phyloP scores from a whole-genome alignment of 2,888 invertebrate species.

The Agrilus mali region DNA sequence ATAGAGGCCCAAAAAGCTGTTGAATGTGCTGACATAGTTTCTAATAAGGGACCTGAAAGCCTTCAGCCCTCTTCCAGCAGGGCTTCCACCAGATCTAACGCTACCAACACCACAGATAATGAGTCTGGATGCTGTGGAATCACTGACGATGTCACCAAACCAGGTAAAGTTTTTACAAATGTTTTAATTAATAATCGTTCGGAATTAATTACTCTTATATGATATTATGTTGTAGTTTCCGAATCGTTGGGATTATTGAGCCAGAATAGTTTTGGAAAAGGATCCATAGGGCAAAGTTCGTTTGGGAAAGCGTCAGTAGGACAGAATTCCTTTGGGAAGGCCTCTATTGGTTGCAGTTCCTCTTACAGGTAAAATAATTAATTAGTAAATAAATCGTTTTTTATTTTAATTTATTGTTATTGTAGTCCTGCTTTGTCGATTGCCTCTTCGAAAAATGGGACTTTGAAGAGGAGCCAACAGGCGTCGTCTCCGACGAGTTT shows the following conservation, averaged over 20 bases:
- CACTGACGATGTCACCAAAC: conserved; percentile 25
- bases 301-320: conserved; percentile 37
- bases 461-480: conserved; percentile 26
- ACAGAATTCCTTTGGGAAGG: conserved; percentile 25
- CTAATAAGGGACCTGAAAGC: conserved; percentile 14
- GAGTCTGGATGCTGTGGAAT: conserved; percentile 30
- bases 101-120: conserved; percentile 33
- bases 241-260: conserved; percentile 24
- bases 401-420: conserved; percentile 13
- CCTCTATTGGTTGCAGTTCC: conserved; percentile 26
- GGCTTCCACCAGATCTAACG: conserved; percentile 40
- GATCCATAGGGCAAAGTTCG: conserved; percentile 23
- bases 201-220: background rate
- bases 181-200: too few species aligned
- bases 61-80: conserved; percentile 33
- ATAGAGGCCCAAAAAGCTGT: conserved; percentile 28
- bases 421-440: conserved; percentile 35
- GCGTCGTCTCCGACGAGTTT: conserved; percentile 11
- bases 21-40: conserved; percentile 27
- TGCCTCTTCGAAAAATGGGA: conserved; percentile 30
- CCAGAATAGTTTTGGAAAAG: conserved; percentile 27
- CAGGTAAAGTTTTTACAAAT: conserved; percentile 1
- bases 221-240: conserved; percentile 19
- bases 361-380: conserved; percentile 31
- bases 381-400: background rate